Conservation (phyloP, 2,113 vertebrate genomes). For the Oreocharis arfaki region DNA sequence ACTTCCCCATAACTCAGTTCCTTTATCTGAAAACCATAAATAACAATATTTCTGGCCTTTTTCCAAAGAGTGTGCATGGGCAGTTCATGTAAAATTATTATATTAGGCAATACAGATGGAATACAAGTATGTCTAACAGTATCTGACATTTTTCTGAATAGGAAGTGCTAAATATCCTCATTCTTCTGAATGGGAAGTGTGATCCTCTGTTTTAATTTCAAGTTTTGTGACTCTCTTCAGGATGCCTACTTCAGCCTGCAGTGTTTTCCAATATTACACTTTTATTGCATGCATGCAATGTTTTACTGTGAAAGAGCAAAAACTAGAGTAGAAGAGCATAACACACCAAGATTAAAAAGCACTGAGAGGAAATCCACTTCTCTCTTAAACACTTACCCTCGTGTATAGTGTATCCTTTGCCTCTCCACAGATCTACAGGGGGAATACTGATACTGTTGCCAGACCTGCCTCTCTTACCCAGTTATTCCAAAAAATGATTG, state of each 20-base stretch:
- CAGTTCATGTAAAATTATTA: not conserved
- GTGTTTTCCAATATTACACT: not conserved
- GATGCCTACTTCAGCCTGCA: not conserved
- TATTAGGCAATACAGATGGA: not conserved
- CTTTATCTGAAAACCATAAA: not conserved
- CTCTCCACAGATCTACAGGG: not conserved
- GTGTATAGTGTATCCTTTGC: not conserved
- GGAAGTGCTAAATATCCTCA: not conserved
- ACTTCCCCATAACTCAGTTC: not conserved
- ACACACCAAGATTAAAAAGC: conserved; percentile 23
- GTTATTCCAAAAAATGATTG: not conserved
- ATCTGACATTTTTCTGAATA: not conserved
- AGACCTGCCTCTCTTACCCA: not conserved
- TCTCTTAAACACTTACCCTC: not conserved
- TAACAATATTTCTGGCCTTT: not conserved
- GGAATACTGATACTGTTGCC: not conserved
- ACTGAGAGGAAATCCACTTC: conserved; percentile 25
- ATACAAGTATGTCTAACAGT: not conserved
- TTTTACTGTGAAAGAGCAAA: not conserved
- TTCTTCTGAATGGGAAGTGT: not conserved
- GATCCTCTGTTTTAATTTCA: not conserved
- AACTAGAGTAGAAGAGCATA: not conserved
- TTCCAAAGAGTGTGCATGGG: not conserved
- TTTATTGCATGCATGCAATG: not conserved
- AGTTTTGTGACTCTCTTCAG: not conserved